A percentile compares a stretch with the other conserved stretches of the same genome.
phyloP scores from a whole-genome alignment of 2,888 invertebrate genomes.

The Buathra laborator region DNA sequence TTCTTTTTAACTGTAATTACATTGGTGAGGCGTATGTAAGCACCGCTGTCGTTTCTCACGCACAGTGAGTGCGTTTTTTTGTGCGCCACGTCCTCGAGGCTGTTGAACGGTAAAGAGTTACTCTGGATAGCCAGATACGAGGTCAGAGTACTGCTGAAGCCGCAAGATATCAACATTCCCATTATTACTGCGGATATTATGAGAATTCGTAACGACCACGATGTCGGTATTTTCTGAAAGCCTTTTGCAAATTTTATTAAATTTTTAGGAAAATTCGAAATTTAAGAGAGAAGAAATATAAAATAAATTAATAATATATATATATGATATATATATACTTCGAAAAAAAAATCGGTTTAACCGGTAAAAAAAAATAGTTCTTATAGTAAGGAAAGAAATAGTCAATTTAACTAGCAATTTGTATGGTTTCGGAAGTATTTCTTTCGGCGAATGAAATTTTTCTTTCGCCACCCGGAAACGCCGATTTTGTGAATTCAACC shows the following conservation, averaged over 20 bases:
- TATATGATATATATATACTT: too few species aligned
- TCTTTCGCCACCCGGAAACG: too few species aligned
- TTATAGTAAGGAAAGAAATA: too few species aligned
- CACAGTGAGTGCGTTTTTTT: conserved; percentile 83
- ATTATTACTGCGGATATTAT: conserved; percentile 74
- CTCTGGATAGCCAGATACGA: conserved; percentile 84
- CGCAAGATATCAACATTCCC: conserved; percentile 77
- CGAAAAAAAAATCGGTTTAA: too few species aligned
- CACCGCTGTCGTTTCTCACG: conserved; percentile 84
- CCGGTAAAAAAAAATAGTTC: too few species aligned
- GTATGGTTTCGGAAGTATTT: too few species aligned
- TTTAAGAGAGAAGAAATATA: not conserved
- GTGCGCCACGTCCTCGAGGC: conserved; percentile 81
- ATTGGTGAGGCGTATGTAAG: conserved; percentile 81
- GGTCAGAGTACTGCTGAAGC: conserved; percentile 81
- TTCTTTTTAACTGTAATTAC: conserved; percentile 4
- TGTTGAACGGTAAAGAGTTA: conserved; percentile 80
- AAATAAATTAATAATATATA: not conserved
- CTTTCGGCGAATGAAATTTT: too few species aligned
- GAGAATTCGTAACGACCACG: conserved; percentile 76
- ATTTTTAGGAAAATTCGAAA: conserved; percentile 25
- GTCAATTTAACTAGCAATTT: too few species aligned
- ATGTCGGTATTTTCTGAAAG: conserved; percentile 73
- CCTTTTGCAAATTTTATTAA: conserved; percentile 66
- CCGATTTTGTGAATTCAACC: too few species aligned